phyloP scores from a whole-genome alignment of 2,797 vertebrate species.

The Halcyon badia region DNA sequence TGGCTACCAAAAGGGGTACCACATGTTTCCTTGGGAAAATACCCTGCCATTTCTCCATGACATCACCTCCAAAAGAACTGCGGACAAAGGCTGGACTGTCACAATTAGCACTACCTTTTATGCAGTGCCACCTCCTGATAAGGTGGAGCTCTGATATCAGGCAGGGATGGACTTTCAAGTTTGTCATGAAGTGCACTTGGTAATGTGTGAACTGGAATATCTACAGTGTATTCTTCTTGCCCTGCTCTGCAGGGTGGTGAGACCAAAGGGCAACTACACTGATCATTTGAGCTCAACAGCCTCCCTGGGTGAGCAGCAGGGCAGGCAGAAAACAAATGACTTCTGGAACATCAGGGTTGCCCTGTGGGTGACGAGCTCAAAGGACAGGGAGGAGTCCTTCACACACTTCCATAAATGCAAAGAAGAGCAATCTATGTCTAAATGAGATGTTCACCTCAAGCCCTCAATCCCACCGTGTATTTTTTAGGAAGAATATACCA shows the following conservation, averaged over 20 bases:
- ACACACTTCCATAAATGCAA: background rate
- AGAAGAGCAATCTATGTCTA: background rate
- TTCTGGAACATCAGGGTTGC: background rate
- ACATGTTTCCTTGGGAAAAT: background rate
- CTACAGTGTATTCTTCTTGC: background rate
- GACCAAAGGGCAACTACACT: background rate
- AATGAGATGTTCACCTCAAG: background rate
- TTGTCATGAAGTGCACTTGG: background rate
- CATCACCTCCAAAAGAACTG: background rate
- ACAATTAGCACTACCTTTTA: background rate
- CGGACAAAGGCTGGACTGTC: background rate
- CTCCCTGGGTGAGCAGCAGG: background rate
- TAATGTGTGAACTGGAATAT: background rate
- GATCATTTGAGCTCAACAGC: background rate
- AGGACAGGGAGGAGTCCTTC: background rate
- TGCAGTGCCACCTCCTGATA: background rate
- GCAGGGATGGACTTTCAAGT: background rate
- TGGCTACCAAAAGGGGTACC: background rate
- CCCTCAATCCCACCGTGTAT: accelerated
- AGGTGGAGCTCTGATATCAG: background rate
- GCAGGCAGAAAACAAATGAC: background rate
- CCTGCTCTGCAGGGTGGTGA: background rate
- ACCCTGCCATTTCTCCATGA: background rate
- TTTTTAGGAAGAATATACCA: constrained; percentile 18
- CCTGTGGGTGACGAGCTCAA: background rate